Conservation (phyloP, 2,888 invertebrate genomes). For the Cloeon dipterum region DNA sequence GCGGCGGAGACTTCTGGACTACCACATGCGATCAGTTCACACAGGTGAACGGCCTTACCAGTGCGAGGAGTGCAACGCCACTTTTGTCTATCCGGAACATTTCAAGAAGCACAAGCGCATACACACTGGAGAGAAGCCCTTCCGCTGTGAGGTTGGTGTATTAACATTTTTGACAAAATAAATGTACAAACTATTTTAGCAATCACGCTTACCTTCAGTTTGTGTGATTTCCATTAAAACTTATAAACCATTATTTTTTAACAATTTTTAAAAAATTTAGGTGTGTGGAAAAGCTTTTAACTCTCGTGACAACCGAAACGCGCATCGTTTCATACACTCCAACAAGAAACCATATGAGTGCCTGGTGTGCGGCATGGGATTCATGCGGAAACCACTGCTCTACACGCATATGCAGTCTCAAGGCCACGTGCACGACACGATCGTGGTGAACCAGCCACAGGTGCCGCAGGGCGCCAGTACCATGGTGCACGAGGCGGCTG, state of each 20-base stretch:
- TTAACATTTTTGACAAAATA: no score
- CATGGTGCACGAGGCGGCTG: not conserved
- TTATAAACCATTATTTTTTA: no score
- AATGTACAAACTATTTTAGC: not conserved
- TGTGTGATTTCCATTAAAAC: no score
- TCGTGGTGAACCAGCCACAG: slow-evolving; percentile 60
- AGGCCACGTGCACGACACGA: slow-evolving; percentile 56
- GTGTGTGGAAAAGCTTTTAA: slow-evolving; percentile 68
- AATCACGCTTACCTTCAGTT: not conserved
- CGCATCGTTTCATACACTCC: slow-evolving; percentile 63
- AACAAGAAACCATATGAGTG: slow-evolving; percentile 75
- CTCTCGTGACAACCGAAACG: slow-evolving; percentile 63
- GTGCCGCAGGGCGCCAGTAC: not conserved
- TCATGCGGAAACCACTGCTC: slow-evolving; percentile 59
- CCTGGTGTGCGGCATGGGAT: slow-evolving; percentile 53
- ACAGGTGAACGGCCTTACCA: slow-evolving; percentile 55
- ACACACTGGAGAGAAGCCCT: slow-evolving; percentile 57
- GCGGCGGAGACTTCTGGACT: slow-evolving; percentile 43
- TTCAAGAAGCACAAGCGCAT: slow-evolving; percentile 57
- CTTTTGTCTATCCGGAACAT: slow-evolving; percentile 64
- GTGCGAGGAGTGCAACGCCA: slow-evolving; percentile 47
- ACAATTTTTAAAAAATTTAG: slow-evolving; percentile 15
- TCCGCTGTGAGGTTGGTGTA: slow-evolving; percentile 35
- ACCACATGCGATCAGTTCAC: slow-evolving; percentile 48
- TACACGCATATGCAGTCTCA: slow-evolving; percentile 51